These are phyloP conservation scores for Heliothis virescens DNA, from an alignment of 1,140 invertebrate genomes.

Conservation along the genomic window DNA sequence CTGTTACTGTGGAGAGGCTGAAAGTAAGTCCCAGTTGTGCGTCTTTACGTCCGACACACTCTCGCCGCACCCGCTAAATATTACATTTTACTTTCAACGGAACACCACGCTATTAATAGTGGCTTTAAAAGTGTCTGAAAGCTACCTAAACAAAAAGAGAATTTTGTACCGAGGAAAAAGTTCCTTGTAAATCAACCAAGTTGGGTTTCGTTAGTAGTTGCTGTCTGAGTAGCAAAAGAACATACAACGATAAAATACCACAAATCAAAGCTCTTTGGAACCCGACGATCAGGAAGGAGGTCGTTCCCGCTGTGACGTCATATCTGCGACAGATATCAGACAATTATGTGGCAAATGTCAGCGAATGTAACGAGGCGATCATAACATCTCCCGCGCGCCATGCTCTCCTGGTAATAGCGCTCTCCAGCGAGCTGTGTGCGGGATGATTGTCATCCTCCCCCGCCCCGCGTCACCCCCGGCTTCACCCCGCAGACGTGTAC, in stretches of 20 bases:
- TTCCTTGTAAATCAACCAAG: background rate
- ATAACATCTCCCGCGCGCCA: conserved; percentile 12
- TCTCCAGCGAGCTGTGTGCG: conserved; percentile 32
- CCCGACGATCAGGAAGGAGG: background rate
- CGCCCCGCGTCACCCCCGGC: background rate
- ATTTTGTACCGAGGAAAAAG: background rate
- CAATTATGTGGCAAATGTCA: conserved; percentile 29
- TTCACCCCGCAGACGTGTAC: conserved; percentile 9
- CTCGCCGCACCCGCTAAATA: conserved; percentile 12
- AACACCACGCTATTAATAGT: conserved; percentile 5
- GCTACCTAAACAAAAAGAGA: no score
- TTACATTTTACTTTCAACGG: conserved; percentile 25
- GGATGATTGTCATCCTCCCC: conserved; percentile 35
- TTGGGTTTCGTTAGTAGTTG: background rate
- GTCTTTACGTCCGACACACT: conserved; percentile 7
- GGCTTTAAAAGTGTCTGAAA: no score
- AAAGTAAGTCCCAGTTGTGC: conserved; percentile 33
- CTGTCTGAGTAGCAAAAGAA: background rate
- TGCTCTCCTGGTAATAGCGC: conserved; percentile 39
- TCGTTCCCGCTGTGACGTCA: background rate
- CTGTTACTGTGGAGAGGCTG: conserved; percentile 38
- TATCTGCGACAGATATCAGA: conserved; percentile 22
- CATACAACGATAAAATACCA: no score
- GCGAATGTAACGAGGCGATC: conserved; percentile 26
- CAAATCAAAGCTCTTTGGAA: background rate